Conservation (phyloP, 2,888 invertebrate genomes). For the Calephelis perditalis region DNA sequence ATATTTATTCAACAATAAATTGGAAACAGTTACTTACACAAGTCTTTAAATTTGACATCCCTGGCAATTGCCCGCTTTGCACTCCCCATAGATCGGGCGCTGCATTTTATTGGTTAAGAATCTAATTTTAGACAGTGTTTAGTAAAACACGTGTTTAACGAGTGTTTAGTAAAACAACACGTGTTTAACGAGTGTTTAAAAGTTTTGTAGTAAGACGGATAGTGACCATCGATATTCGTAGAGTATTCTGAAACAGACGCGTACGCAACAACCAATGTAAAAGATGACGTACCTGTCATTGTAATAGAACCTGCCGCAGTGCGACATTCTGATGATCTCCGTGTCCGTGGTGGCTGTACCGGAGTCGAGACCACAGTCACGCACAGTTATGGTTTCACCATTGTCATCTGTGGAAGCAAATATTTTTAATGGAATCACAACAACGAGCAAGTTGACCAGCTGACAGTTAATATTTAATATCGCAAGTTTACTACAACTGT, state of each 20-base stretch:
- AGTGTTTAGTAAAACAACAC: no score
- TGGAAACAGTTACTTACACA: neutral
- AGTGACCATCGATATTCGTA: no score
- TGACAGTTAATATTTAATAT: no score
- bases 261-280: neutral
- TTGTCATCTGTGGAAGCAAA: conserved; percentile 81
- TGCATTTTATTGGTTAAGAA: conserved; percentile 19
- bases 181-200: no score
- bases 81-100: neutral
- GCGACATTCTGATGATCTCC: conserved; percentile 97
- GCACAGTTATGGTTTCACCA: conserved; percentile 89
- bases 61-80: neutral
- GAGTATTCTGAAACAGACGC: conserved; percentile 8
- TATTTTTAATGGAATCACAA: no score
- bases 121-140: no score
- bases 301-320: conserved; percentile 96
- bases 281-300: conserved; percentile 81
- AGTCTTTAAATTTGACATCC: neutral
- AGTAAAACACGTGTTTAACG: no score
- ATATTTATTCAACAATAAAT: no score
- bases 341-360: conserved; percentile 97
- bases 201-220: no score
- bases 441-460: no score
- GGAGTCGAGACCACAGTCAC: conserved; percentile 96
- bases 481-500: no score